phyloP scores from a whole-genome alignment of 2,888 invertebrate genomes.

The Timandra comae region DNA sequence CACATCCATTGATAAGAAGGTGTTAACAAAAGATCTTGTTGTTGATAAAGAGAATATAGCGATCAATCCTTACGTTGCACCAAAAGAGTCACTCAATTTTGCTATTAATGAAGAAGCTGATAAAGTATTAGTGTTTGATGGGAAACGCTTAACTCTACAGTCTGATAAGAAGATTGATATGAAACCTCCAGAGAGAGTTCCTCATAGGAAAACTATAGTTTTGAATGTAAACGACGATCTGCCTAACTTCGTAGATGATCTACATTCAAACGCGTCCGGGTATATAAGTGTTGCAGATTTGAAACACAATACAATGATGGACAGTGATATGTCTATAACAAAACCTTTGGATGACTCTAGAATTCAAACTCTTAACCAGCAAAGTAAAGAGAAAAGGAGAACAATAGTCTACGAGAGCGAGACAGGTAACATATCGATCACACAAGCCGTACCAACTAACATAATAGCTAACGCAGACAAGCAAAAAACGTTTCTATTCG shows the following conservation, averaged over 20 bases:
- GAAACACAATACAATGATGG: constrained; percentile 6
- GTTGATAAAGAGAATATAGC: constrained; percentile 62
- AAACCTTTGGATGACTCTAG: constrained; percentile 6
- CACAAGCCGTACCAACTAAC: constrained; percentile 27
- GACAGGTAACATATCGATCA: constrained; percentile 32
- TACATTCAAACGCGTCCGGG: constrained; percentile 15
- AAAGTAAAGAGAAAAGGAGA: constrained; percentile 20
- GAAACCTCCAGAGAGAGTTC: constrained; percentile 12
- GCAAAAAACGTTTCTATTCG: constrained; percentile 27
- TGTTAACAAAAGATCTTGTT: constrained; percentile 36
- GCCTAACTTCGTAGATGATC: constrained; percentile 43
- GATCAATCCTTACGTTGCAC: constrained; percentile 49
- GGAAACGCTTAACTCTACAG: constrained; percentile 50
- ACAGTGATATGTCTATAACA: constrained; percentile 9
- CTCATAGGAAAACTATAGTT: constrained; percentile 47
- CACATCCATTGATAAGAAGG: constrained; percentile 27
- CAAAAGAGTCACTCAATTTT: constrained; percentile 44
- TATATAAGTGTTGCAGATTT: constrained; percentile 5
- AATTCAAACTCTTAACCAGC: constrained; percentile 9
- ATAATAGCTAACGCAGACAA: constrained; percentile 20
- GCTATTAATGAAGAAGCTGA: constrained; percentile 43
- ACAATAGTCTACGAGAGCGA: constrained; percentile 22
- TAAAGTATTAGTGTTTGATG: constrained; percentile 59
- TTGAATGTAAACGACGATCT: constrained; percentile 51
- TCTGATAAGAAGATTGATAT: constrained; percentile 25